Conservation (phyloP, 64 coral and sea anemone genomes). For the Catalaphyllia jardinei region DNA sequence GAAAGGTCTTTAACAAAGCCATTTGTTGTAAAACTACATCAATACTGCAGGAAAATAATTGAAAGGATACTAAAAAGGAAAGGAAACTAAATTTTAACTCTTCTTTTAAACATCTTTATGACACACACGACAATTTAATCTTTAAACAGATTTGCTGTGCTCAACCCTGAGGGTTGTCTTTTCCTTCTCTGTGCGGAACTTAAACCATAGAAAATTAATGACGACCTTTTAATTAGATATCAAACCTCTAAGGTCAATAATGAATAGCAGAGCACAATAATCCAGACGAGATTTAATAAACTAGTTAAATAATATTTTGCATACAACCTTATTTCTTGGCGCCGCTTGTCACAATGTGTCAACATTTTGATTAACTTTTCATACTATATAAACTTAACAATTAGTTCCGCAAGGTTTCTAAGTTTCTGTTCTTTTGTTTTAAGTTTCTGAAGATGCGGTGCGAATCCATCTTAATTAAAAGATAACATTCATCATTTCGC, state of each 20-base stretch:
- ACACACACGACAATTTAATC: no score
- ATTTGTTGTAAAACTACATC: no score
- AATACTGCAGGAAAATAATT: no score
- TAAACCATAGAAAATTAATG: background rate
- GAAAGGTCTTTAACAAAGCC: background rate
- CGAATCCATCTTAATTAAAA: background rate
- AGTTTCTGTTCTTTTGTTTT: background rate
- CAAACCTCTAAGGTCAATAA: conserved; percentile 5
- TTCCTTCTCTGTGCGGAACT: background rate
- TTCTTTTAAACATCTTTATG: no score
- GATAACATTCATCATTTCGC: background rate
- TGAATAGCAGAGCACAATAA: background rate
- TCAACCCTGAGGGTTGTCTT: no score
- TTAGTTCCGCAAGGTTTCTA: background rate
- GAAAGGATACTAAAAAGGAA: no score
- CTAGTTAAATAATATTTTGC: background rate
- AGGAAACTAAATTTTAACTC: no score
- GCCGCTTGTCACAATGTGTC: conserved; percentile 13
- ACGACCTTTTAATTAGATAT: conserved; percentile 13
- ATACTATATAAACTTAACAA: conserved; percentile 1
- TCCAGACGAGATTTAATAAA: background rate
- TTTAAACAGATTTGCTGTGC: no score
- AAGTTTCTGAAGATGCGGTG: background rate
- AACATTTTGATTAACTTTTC: conserved; percentile 10
- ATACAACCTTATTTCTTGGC: background rate